These are phyloP conservation scores for Autographa pulchrina DNA, from an alignment of 2,888 invertebrate genomes.

Conservation along the genomic window DNA sequence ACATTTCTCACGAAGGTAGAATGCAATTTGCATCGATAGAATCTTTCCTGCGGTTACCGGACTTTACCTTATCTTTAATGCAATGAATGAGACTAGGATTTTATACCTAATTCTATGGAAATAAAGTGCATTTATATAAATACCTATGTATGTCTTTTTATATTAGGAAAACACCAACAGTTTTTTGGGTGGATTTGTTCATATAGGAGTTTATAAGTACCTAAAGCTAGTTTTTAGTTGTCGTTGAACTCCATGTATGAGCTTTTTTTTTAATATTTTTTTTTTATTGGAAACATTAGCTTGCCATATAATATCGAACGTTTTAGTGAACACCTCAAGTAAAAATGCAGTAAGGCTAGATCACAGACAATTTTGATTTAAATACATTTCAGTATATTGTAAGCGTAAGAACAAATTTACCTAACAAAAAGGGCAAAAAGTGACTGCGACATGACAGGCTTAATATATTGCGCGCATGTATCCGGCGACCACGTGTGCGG, in stretches of 20 bases:
- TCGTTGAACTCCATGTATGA: no score
- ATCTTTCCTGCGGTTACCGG: conserved; percentile 5
- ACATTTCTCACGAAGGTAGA: conserved; percentile 3
- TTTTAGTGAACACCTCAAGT: no score
- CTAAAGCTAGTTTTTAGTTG: no score
- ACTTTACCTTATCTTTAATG: conserved; percentile 5
- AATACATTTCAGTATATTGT: conserved; percentile 26
- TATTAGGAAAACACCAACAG: no score
- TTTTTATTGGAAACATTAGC: no score
- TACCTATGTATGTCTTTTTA: neutral
- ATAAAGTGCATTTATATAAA: neutral
- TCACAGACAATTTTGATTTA: conserved; percentile 33
- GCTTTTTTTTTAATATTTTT: no score
- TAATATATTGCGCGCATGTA: conserved; percentile 66
- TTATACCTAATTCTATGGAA: neutral
- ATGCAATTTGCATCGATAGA: conserved; percentile 7
- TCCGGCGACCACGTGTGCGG: conserved; percentile 77
- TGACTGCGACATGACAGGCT: conserved; percentile 60
- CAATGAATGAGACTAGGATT: conserved; percentile 6
- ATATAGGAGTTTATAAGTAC: no score
- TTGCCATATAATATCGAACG: no score
- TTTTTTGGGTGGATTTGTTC: no score
- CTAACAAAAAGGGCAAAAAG: conserved; percentile 49
- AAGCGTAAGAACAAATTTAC: conserved; percentile 53
- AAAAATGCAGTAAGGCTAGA: no score